phyloP scores from a whole-genome alignment of 2,888 invertebrate species.

The Odontothrips loti region DNA sequence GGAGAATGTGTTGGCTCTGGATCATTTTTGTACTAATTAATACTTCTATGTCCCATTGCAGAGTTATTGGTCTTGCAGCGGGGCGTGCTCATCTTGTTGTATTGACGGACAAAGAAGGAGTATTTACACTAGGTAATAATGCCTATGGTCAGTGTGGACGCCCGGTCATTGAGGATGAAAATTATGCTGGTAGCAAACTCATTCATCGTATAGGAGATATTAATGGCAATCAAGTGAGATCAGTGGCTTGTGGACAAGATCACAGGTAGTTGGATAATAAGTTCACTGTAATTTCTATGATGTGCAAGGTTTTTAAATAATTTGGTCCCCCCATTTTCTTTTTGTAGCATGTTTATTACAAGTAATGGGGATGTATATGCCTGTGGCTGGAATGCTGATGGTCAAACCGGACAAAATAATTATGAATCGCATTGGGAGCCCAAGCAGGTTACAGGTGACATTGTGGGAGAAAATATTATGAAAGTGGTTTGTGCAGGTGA shows the following conservation, averaged over 20 bases:
- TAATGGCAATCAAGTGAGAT: constrained; percentile 58
- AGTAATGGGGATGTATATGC: constrained; percentile 74
- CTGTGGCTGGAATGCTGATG: constrained; percentile 93
- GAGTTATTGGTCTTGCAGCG: constrained; percentile 61
- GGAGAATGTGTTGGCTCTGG: not conserved
- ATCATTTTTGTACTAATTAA: not conserved
- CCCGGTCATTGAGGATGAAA: constrained; percentile 68
- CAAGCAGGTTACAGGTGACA: constrained; percentile 69
- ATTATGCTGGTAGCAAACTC: constrained; percentile 62
- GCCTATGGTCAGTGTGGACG: constrained; percentile 92
- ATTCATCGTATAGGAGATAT: constrained; percentile 62
- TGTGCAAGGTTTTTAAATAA: constrained; percentile 36
- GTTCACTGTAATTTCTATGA: constrained; percentile 18
- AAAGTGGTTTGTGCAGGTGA: constrained; percentile 77
- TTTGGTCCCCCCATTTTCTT: constrained; percentile 24
- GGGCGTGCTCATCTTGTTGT: constrained; percentile 84
- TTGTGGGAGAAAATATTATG: constrained; percentile 73
- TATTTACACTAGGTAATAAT: constrained; percentile 86
- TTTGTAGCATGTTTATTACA: constrained; percentile 68
- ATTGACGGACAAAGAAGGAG: constrained; percentile 71
- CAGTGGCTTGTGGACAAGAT: constrained; percentile 86
- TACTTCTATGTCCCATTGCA: constrained; percentile 40
- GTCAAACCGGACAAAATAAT: constrained; percentile 81
- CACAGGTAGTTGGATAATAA: constrained; percentile 58
- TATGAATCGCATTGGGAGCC: constrained; percentile 58